Evolutionary conservation across 2,888 invertebrate species (phyloP).

Genomic region (Drosophila robusta): DNA sequence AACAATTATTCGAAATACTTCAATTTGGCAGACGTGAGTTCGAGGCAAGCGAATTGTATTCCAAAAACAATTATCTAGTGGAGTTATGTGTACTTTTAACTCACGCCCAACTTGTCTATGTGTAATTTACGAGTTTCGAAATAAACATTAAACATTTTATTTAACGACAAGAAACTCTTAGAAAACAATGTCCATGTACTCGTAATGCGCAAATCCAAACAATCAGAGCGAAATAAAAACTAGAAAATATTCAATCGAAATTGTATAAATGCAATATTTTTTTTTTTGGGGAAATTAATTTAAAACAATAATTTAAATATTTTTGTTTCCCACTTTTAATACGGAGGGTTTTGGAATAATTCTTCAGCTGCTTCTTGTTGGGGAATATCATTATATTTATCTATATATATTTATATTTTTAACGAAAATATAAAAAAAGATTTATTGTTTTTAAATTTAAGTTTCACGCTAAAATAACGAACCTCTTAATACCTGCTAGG

Average conservation of each 20-base stretch:
- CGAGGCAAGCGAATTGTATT: slow-evolving; percentile 25
- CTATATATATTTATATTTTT: too few species aligned
- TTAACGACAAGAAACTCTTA: slow-evolving; percentile 37
- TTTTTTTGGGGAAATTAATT: not conserved
- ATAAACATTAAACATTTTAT: slow-evolving; percentile 35
- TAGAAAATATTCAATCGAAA: slow-evolving; percentile 66
- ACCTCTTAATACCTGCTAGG: slow-evolving; percentile 14
- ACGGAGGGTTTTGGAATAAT: too few species aligned
- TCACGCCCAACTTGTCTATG: slow-evolving; percentile 34
- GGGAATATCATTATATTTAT: too few species aligned
- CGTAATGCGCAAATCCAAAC: slow-evolving; percentile 67
- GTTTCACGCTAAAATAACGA: not conserved
- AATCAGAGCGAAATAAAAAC: slow-evolving; percentile 78
- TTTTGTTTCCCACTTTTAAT: not conserved
- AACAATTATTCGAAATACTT: slow-evolving; percentile 46
- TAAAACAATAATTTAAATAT: not conserved
- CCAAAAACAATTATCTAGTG: slow-evolving; percentile 21
- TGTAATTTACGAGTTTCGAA: slow-evolving; percentile 34
- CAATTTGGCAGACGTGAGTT: slow-evolving; percentile 41
- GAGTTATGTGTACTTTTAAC: slow-evolving; percentile 24
- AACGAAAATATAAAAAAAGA: too few species aligned
- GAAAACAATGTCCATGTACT: slow-evolving; percentile 59
- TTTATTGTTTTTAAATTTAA: not conserved
- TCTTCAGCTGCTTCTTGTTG: too few species aligned
- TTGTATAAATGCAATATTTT: not conserved